phyloP scores from a whole-genome alignment of 2,113 vertebrate genomes.

The Bubo blakistoni region DNA sequence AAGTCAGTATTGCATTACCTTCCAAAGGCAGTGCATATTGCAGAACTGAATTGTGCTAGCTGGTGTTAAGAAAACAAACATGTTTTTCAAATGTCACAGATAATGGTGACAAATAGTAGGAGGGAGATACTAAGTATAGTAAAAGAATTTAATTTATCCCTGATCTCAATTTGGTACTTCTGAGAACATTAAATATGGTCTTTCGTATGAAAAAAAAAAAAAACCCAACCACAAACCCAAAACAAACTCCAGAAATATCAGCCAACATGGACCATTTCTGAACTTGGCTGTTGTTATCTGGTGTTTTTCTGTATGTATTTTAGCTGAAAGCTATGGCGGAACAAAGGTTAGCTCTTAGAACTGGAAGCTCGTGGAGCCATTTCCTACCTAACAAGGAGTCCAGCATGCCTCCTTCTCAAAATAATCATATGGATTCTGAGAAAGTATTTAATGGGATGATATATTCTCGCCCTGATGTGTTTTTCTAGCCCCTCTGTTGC shows the following conservation, averaged over 20 bases:
- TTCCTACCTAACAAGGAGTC: background rate
- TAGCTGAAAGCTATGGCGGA: background rate
- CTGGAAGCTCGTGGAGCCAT: accelerated
- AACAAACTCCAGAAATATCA: background rate
- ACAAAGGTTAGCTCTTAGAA: background rate
- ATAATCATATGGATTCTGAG: background rate
- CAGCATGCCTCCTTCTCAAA: background rate
- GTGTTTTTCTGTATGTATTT: background rate
- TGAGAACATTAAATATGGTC: background rate
- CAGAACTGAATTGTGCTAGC: background rate
- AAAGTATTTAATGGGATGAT: background rate
- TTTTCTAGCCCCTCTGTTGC: background rate
- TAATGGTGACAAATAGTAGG: background rate
- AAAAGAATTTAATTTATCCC: background rate
- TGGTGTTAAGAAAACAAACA: accelerated
- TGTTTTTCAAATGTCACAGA: background rate
- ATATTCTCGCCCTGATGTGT: background rate
- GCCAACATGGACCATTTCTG: background rate
- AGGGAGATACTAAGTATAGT: background rate
- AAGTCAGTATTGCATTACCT: background rate
- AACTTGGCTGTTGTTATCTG: background rate
- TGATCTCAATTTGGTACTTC: background rate
- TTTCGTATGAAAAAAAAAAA: background rate
- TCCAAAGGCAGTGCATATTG: background rate
- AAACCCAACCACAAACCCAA: background rate